A percentile compares a stretch with the other conserved stretches of the same genome.
Evolutionary conservation across 2,888 invertebrate species (phyloP).

Genomic region (Diaperis boleti): DNA sequence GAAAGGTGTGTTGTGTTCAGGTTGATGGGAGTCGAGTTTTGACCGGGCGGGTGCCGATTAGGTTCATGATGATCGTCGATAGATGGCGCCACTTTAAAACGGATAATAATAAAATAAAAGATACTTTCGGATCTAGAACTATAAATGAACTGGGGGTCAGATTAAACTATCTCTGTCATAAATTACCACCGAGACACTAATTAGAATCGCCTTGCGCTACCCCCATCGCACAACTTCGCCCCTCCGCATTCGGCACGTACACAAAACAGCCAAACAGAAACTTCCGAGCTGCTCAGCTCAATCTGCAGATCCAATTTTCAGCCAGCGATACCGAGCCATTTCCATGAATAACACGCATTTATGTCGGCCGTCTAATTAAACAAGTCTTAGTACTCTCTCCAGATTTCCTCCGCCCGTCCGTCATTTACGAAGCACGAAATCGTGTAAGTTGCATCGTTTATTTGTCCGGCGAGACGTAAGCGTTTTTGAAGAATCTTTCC

Average conservation of each 20-base stretch:
- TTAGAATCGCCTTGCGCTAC: too few relatives aligned
- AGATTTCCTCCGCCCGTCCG: conserved; percentile 38
- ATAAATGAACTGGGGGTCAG: too few relatives aligned
- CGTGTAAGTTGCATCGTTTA: conserved; percentile 18
- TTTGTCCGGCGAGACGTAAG: background rate
- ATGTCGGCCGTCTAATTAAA: conserved; percentile 56
- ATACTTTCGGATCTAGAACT: too few relatives aligned
- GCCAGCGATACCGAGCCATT: conserved; percentile 37
- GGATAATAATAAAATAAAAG: too few relatives aligned
- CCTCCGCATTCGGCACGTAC: conserved; percentile 31
- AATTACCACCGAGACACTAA: too few relatives aligned
- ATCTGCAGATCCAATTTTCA: conserved; percentile 36
- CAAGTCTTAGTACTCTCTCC: conserved; percentile 45
- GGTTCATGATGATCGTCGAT: too few relatives aligned
- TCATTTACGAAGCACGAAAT: conserved; percentile 48
- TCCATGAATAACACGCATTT: conserved; percentile 52
- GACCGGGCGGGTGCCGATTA: too few relatives aligned
- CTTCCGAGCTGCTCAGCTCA: conserved; percentile 32
- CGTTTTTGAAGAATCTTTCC: conserved; percentile 15
- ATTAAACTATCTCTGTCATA: too few relatives aligned
- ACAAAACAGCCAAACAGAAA: conserved; percentile 37
- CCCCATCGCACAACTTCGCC: too few relatives aligned
- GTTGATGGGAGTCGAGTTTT: too few relatives aligned
- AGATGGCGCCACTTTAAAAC: too few relatives aligned
- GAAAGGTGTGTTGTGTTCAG: too few relatives aligned